Percentiles rank a stretch among this genome's conserved stretches.
Evolutionary conservation across 2,888 invertebrate species (phyloP).

Genomic region (Prosopocoilus inquinatus): DNA sequence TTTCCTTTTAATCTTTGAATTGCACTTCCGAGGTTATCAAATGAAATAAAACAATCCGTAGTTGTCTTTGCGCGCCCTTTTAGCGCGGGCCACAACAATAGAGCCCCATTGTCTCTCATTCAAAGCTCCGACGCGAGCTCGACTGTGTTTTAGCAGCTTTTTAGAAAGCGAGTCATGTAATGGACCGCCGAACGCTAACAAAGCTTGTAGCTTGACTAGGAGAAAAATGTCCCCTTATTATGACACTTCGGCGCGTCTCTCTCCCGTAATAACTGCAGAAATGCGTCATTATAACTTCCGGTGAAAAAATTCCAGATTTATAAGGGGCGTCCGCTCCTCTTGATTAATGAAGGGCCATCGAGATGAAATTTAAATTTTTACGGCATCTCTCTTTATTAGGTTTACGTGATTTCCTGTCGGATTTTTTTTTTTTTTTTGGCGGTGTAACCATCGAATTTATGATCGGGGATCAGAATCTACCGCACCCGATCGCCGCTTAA

Average conservation of each 20-base stretch:
- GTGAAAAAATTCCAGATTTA: constrained; percentile 14
- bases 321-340: constrained; percentile 11
- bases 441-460: no score
- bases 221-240: constrained; percentile 35
- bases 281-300: constrained; percentile 15
- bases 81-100: constrained; percentile 11
- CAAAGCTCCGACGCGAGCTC: constrained; percentile 35
- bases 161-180: constrained; percentile 33
- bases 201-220: constrained; percentile 31
- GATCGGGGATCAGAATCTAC: no score
- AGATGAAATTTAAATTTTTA: constrained; percentile 15
- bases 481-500: no score
- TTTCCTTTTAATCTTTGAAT: no score
- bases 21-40: no score
- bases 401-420: no score
- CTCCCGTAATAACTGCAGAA: constrained; percentile 7
- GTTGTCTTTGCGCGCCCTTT: no score
- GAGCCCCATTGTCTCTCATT: constrained; percentile 37
- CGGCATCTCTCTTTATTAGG: background rate
- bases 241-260: constrained; percentile 23
- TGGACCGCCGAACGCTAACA: constrained; percentile 36
- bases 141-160: constrained; percentile 30
- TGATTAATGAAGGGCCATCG: constrained; percentile 15
- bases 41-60: no score
- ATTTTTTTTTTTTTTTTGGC: no score